These are phyloP conservation scores for Atta texana DNA, from an alignment of 1,140 invertebrate genomes.

Conservation along the genomic window DNA sequence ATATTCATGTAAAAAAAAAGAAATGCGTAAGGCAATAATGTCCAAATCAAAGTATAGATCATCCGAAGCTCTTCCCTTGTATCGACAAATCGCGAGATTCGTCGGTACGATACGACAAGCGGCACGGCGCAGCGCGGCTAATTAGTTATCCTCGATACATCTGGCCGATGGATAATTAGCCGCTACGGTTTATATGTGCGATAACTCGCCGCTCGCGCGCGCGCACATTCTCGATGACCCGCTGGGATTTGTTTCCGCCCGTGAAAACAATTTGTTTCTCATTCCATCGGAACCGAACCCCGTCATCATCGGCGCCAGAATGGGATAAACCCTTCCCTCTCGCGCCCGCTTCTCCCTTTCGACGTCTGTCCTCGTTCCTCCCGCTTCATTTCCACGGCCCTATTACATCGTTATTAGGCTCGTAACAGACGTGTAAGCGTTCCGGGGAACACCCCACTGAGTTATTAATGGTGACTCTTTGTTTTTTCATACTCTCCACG, in stretches of 20 bases:
- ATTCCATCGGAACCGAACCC: conserved; percentile 59
- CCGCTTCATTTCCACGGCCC: conserved; percentile 75
- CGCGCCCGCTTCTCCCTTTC: conserved; percentile 36
- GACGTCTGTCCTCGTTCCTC: conserved; percentile 44
- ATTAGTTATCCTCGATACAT: conserved; percentile 63
- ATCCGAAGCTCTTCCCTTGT: not conserved
- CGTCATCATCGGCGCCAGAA: conserved; percentile 61
- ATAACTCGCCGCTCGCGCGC: conserved; percentile 51
- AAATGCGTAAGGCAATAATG: not conserved
- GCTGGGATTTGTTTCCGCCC: conserved; percentile 63
- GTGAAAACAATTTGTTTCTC: conserved; percentile 65
- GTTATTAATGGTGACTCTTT: conserved; percentile 83
- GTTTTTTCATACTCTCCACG: conserved; percentile 78
- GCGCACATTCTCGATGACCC: conserved; percentile 47
- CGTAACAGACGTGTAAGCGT: conserved; percentile 80
- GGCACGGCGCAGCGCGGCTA: conserved; percentile 44
- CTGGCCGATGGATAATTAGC: conserved; percentile 62
- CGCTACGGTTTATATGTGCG: conserved; percentile 52
- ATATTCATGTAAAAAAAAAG: not conserved
- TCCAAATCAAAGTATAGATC: not conserved
- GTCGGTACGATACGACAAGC: conserved; percentile 52
- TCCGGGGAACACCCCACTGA: conserved; percentile 80
- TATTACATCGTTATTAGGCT: conserved; percentile 82
- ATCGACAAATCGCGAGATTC: conserved; percentile 59
- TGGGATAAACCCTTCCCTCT: conserved; percentile 56